Conservation (phyloP, 2,797 vertebrate genomes). For the Xyrichtys novacula region DNA sequence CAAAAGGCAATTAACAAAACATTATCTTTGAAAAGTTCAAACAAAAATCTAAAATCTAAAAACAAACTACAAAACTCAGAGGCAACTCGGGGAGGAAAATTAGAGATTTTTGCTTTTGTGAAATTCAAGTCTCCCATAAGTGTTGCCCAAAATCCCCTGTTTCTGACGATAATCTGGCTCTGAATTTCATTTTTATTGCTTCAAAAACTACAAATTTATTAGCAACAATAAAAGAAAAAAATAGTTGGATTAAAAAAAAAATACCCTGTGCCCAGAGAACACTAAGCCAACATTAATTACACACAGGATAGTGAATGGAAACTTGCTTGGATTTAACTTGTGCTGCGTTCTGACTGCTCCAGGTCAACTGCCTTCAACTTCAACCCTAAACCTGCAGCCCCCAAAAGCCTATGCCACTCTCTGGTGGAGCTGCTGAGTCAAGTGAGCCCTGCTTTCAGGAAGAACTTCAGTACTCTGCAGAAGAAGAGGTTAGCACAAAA, state of each 20-base stretch:
- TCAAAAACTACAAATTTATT: no score
- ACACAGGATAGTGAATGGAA: background rate
- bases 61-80: no score
- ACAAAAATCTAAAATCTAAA: no score
- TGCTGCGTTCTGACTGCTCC: slow-evolving; percentile 29
- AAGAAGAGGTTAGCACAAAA: slow-evolving; percentile 93
- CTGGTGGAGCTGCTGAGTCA: slow-evolving; percentile 94
- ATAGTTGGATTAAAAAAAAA: background rate
- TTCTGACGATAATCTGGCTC: no score
- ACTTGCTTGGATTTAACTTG: background rate
- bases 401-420: slow-evolving; percentile 95
- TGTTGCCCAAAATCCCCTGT: no score
- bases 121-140: no score
- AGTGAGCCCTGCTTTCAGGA: slow-evolving; percentile 96
- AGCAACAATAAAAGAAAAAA: no score
- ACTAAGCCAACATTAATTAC: background rate
- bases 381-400: slow-evolving; percentile 94
- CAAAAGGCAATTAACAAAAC: no score
- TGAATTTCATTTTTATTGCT: no score
- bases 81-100: no score
- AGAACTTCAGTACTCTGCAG: slow-evolving; percentile 91
- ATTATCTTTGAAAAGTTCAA: no score
- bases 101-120: no score
- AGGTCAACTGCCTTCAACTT: slow-evolving; percentile 95
- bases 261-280: background rate